phyloP scores from a whole-genome alignment of 2,797 vertebrate genomes.

The Naso thynnoides region DNA sequence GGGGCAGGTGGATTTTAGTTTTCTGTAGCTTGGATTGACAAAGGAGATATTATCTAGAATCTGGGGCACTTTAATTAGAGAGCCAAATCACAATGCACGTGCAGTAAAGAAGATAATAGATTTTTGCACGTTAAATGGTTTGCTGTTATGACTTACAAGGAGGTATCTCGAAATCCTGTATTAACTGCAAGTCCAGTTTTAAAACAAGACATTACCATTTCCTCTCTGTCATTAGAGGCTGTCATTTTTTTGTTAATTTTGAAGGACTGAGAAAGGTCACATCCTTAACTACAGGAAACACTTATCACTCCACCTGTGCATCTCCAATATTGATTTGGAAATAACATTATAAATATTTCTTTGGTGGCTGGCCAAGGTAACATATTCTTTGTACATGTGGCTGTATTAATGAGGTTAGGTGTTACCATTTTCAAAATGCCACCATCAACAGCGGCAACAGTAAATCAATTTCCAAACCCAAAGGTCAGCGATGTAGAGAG shows the following conservation, averaged over 20 bases:
- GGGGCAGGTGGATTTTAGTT: constrained; percentile 30
- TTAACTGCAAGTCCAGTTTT: constrained; percentile 9
- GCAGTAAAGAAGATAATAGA: constrained; percentile 14
- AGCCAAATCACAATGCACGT: constrained; percentile 10
- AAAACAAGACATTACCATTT: constrained; percentile 30
- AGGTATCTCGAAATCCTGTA: constrained; percentile 16
- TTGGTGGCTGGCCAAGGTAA: constrained; percentile 66
- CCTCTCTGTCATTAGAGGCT: constrained; percentile 21
- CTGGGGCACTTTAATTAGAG: constrained; percentile 46
- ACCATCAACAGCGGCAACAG: constrained; percentile 84
- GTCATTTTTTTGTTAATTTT: constrained; percentile 31
- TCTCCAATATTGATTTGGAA: constrained; percentile 73
- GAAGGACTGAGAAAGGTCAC: constrained; percentile 50
- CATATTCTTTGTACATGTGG: constrained; percentile 78
- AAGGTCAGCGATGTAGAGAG: constrained; percentile 85
- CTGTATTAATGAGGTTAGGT: constrained; percentile 85
- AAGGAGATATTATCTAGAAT: constrained; percentile 48
- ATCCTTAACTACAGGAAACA: constrained; percentile 58
- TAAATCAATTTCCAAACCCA: constrained; percentile 88
- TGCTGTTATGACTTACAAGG: constrained; percentile 25
- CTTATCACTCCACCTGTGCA: constrained; percentile 43
- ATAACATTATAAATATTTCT: constrained; percentile 67
- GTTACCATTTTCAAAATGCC: constrained; percentile 89
- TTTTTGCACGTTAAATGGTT: constrained; percentile 13
- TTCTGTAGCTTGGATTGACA: constrained; percentile 35